Evolutionary conservation across 2,113 vertebrate genomes (phyloP).

Genomic region (Tapirus terrestris): DNA sequence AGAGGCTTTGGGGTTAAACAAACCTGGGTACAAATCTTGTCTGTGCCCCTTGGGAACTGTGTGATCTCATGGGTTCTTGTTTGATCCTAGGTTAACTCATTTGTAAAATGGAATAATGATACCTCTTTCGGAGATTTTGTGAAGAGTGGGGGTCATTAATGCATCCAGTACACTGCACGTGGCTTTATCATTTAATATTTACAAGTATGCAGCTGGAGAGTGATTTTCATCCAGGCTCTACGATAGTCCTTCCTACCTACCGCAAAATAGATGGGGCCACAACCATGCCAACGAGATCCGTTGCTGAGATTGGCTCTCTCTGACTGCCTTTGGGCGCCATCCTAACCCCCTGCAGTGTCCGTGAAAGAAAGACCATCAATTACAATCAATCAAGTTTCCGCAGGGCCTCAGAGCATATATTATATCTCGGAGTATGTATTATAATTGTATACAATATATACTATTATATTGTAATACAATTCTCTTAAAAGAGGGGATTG

Average conservation of each 20-base stretch:
- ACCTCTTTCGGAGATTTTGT: not conserved
- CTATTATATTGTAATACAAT: not conserved
- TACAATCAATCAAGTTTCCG: not conserved
- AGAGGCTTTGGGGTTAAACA: not conserved
- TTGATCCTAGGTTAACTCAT: not conserved
- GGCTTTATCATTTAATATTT: not conserved
- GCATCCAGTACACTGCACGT: rapidly evolving
- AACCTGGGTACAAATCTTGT: not conserved
- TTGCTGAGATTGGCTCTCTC: not conserved
- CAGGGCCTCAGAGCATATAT: not conserved
- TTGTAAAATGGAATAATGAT: not conserved
- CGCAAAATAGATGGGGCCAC: not conserved
- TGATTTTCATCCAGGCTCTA: not conserved
- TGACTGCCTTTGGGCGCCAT: not conserved
- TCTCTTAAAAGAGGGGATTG: not conserved
- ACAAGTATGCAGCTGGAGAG: not conserved
- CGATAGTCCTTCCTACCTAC: not conserved
- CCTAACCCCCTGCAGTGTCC: not conserved
- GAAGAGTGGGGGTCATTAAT: too few relatives aligned
- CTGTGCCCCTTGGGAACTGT: not conserved
- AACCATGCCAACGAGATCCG: rapidly evolving
- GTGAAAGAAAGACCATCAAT: not conserved
- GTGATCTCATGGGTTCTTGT: not conserved
- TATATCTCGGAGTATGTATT: too few relatives aligned
- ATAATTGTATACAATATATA: too few relatives aligned